These are phyloP conservation scores for Heliothis subflexa DNA, from an alignment of 1,140 invertebrate genomes.

Conservation along the genomic window DNA sequence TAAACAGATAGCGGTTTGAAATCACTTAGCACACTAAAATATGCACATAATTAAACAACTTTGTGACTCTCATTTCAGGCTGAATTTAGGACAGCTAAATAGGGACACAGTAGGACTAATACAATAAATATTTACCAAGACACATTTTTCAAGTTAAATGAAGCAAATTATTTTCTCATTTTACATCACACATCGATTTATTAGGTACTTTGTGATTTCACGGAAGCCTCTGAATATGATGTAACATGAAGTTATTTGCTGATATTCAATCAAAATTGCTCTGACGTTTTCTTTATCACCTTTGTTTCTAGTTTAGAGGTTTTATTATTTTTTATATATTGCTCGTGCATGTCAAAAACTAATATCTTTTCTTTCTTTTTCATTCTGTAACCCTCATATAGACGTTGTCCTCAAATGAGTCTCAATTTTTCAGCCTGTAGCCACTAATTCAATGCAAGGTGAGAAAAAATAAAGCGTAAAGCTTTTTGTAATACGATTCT, in stretches of 20 bases:
- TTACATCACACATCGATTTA: too few relatives aligned
- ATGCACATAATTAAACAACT: conserved; percentile 32
- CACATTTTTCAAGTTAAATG: too few relatives aligned
- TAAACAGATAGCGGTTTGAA: conserved; percentile 17
- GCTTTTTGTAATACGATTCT: neutral
- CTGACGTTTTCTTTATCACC: too few relatives aligned
- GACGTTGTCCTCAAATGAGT: neutral
- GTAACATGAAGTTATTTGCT: too few relatives aligned
- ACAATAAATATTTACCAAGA: too few relatives aligned
- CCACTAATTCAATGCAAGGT: neutral
- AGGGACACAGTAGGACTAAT: neutral
- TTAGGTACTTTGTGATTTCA: too few relatives aligned
- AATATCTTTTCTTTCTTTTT: neutral
- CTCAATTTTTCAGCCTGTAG: neutral
- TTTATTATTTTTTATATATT: too few relatives aligned
- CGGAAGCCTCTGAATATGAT: too few relatives aligned
- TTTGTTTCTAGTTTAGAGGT: too few relatives aligned
- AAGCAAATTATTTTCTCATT: too few relatives aligned
- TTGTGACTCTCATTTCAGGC: neutral
- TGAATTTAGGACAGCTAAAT: neutral
- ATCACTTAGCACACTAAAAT: conserved; percentile 29
- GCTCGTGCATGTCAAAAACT: too few relatives aligned
- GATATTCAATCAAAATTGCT: too few relatives aligned
- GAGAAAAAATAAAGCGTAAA: neutral
- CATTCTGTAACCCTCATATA: neutral